Conservation (phyloP, 2,113 vertebrate genomes). For the Lamprologus tigripictilis region DNA sequence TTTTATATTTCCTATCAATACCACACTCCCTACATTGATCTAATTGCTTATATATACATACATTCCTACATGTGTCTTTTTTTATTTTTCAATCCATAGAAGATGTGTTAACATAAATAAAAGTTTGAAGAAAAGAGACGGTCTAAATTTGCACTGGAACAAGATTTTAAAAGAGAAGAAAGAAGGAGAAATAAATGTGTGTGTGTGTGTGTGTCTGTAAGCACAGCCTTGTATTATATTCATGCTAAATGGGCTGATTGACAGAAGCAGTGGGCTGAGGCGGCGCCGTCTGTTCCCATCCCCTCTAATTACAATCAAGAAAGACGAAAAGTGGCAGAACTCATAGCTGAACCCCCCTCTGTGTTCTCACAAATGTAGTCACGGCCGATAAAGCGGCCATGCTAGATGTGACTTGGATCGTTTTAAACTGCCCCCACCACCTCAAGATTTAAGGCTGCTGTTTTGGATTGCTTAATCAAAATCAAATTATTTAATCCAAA, state of each 20-base stretch:
- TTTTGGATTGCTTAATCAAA: not conserved
- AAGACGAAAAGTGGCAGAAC: conserved; percentile 46
- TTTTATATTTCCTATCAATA: not conserved
- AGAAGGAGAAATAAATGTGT: not conserved
- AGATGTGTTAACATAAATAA: not conserved
- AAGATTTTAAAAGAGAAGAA: not conserved
- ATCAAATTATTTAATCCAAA: not conserved
- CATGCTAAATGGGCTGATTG: conserved; percentile 61
- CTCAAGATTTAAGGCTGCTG: not conserved
- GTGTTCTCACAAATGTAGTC: not conserved
- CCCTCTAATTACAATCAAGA: conserved; percentile 63
- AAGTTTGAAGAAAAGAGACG: not conserved
- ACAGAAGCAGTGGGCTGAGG: conserved; percentile 58
- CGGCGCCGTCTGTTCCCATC: conserved; percentile 63
- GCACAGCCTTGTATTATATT: not conserved
- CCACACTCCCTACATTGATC: not conserved
- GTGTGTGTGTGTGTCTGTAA: not conserved
- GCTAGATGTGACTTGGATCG: not conserved
- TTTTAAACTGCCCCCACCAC: not conserved
- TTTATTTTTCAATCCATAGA: not conserved
- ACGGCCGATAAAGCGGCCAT: not conserved
- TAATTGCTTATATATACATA: not conserved
- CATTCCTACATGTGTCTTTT: not conserved
- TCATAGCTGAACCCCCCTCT: not conserved
- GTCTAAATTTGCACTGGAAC: not conserved